Base-by-base conservation (phyloP, 2,888 invertebrate genomes). In the Altica lythri region DNA sequence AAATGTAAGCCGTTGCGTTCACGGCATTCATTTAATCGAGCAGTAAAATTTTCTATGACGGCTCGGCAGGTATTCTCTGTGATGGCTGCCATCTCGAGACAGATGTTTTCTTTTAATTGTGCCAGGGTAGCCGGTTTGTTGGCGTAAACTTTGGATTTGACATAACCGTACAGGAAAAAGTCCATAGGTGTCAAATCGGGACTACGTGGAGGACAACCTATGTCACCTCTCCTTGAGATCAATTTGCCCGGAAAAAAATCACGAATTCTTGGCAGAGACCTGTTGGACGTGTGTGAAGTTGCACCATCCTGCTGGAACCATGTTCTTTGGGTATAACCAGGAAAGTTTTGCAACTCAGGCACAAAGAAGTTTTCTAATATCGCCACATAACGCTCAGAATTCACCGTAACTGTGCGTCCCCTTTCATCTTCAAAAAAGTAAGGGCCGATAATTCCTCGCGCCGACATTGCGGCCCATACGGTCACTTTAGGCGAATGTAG, bases 351-450 rank as follows among this genome's bases (percentile, higher is more conserved):
- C 2, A 32, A 2, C 2, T 8, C 9, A n/a, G 27, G 27, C n/a
- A n/a, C 4, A 27, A 2, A n/a, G 2, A 27, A 27, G n/a, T 6
- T 27, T 43, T 37, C 5, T 8, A 18, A 2, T 46, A 57, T 53
- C 27, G 44, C 45, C 5, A 50, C 46, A 62, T 65, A 64, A 27
- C 60, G 55, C 45, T 45, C 53, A 52, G 56, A 49, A 64, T 45
- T 65, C 37, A 62, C 57, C 2, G 60, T 61, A 8, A 61, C 40
- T 18, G 58, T 38, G 6, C 32, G 10, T 19, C 22, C 46, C 3
- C 4, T 10, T 22, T 44, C 58, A 55, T 61, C 59, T 53, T 60
- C 57, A 35, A 65, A 61, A 17, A 62, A 62, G 22, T 25, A 63
- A 3, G 54, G 59, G 12, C 60, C 51, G 19, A 56, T 56, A 10